Percentiles rank a stretch among this genome's conserved stretches.
Evolutionary conservation across 2,113 vertebrate genomes (phyloP).

Genomic region (Acrocephalus kingi): DNA sequence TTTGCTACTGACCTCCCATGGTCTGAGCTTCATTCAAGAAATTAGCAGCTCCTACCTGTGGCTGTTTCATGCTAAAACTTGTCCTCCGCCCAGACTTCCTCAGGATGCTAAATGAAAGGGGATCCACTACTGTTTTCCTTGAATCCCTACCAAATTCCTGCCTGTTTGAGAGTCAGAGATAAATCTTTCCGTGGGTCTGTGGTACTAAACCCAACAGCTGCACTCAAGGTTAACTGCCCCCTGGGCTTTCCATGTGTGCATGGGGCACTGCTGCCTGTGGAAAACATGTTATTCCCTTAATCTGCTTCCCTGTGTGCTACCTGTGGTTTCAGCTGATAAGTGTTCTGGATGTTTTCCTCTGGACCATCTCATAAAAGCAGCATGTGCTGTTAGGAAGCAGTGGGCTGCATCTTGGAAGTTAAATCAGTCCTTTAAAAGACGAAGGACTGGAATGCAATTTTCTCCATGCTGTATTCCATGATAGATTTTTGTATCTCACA

Average conservation of each 20-base stretch:
- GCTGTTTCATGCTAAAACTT: not conserved
- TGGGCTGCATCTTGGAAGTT: not conserved
- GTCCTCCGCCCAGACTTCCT: not conserved
- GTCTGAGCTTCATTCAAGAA: not conserved
- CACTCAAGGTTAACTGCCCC: not conserved
- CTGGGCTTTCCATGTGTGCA: not conserved
- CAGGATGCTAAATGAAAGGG: not conserved
- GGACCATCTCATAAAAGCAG: not conserved
- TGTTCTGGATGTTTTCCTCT: not conserved
- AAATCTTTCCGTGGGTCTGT: not conserved
- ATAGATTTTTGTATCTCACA: not conserved
- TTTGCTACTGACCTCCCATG: not conserved
- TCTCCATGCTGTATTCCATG: not conserved
- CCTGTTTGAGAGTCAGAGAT: not conserved
- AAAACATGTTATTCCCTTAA: conserved; percentile 13
- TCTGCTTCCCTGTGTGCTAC: not conserved
- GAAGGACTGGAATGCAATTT: not conserved
- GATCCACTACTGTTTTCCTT: not conserved
- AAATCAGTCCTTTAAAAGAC: not conserved
- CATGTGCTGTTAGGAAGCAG: not conserved
- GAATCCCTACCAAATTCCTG: conserved; percentile 27
- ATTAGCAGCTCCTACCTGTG: not conserved
- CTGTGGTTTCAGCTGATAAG: conserved; percentile 36
- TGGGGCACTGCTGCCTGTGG: not conserved
- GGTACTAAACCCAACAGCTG: not conserved